Conservation (phyloP, 2,113 vertebrate genomes). For the Arenaria interpres region DNA sequence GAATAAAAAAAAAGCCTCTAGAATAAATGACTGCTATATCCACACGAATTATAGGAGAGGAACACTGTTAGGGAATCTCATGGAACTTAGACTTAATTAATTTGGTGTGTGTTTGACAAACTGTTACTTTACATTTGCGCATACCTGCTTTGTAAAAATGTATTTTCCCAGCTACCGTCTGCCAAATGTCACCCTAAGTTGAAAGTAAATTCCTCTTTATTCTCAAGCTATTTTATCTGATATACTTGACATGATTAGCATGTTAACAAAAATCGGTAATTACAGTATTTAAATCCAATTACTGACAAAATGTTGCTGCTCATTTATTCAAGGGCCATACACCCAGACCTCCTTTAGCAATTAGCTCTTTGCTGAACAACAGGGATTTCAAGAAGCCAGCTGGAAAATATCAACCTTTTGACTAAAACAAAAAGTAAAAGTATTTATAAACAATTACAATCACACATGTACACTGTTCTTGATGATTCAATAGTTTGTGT, state of each 20-base stretch:
- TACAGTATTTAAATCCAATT: conserved; percentile 1
- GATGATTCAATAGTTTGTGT: neutral
- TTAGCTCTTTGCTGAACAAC: neutral
- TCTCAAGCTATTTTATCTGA: neutral
- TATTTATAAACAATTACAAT: neutral
- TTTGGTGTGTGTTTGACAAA: neutral
- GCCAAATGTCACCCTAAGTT: neutral
- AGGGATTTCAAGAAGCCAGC: neutral
- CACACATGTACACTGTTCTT: neutral
- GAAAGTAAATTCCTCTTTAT: neutral
- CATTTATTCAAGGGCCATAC: neutral
- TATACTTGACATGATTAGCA: neutral
- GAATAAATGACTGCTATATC: neutral
- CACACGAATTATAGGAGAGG: neutral
- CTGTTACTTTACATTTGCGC: neutral
- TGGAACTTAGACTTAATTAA: neutral
- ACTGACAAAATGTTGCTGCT: neutral
- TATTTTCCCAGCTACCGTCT: neutral
- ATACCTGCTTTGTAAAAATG: neutral
- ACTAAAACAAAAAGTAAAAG: neutral
- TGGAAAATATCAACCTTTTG: conserved; percentile 11
- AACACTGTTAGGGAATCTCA: neutral
- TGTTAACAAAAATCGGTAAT: conserved; percentile 13
- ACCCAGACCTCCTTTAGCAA: neutral
- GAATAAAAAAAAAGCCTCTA: neutral